phyloP scores from a whole-genome alignment of 2,888 invertebrate genomes.

The Drosophila ustulata region DNA sequence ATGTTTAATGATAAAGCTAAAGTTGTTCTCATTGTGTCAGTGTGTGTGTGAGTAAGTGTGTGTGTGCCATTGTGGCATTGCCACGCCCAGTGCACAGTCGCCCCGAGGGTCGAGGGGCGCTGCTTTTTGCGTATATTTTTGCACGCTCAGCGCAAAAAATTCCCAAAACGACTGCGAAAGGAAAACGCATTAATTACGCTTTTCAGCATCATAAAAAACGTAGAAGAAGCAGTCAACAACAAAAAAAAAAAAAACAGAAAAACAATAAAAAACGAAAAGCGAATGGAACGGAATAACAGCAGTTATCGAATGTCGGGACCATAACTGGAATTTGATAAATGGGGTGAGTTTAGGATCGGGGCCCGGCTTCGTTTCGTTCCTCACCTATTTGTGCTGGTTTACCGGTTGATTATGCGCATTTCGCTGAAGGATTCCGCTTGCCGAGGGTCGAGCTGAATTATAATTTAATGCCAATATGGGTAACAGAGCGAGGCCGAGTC shows the following conservation, averaged over 20 bases:
- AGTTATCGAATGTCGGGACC: slow-evolving; percentile 46
- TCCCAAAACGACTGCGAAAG: slow-evolving; percentile 50
- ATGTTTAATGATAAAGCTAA: slow-evolving; percentile 76
- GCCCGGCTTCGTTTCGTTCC: slow-evolving; percentile 19
- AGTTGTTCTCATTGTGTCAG: slow-evolving; percentile 37
- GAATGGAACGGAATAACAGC: slow-evolving; percentile 25
- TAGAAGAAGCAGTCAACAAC: background rate
- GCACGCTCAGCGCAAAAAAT: slow-evolving; percentile 69
- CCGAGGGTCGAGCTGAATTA: background rate
- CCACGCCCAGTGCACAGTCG: slow-evolving; percentile 46
- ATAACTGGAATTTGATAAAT: slow-evolving; percentile 41
- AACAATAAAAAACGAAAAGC: slow-evolving; percentile 20
- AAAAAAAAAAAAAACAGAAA: slow-evolving; percentile 26
- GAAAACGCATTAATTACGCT: slow-evolving; percentile 79
- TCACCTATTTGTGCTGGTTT: slow-evolving; percentile 58
- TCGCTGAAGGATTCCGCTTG: slow-evolving; percentile 2
- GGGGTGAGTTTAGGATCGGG: slow-evolving; percentile 50
- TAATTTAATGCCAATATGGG: background rate
- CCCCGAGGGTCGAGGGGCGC: slow-evolving; percentile 26
- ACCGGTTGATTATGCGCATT: slow-evolving; percentile 56
- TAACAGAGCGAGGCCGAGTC: background rate
- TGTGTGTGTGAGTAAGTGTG: slow-evolving; percentile 17
- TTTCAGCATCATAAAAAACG: slow-evolving; percentile 62
- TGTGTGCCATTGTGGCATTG: slow-evolving; percentile 14
- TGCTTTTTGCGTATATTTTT: slow-evolving; percentile 52